Evolutionary conservation across 2,888 invertebrate genomes (phyloP).

Genomic region (Thymelicus acteon): DNA sequence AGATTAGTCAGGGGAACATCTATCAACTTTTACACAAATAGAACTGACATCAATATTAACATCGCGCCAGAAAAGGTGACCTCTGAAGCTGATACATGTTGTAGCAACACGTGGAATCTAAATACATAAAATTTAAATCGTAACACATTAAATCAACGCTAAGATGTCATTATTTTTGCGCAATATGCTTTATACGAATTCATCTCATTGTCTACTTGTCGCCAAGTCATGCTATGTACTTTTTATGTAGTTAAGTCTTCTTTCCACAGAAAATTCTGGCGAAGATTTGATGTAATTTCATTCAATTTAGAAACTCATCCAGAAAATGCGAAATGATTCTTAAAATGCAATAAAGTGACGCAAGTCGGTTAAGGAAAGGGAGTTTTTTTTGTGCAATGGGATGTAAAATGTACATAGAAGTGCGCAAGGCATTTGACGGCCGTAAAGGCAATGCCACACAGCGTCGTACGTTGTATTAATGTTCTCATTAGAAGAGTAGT

Average conservation of each 20-base stretch:
- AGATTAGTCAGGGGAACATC: background rate
- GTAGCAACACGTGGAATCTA: background rate
- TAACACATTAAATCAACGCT: constrained; percentile 4
- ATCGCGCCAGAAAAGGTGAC: constrained; percentile 3
- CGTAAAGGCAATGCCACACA: background rate
- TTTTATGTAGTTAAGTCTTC: background rate
- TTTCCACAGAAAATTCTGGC: background rate
- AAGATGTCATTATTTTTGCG: constrained; percentile 4
- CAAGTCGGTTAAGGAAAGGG: background rate
- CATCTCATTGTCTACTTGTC: background rate
- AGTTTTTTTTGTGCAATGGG: background rate
- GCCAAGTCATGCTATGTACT: background rate
- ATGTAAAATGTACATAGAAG: background rate
- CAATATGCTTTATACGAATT: background rate
- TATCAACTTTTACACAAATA: background rate
- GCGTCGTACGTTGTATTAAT: background rate
- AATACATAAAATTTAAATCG: constrained; percentile 9
- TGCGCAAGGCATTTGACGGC: constrained; percentile 2
- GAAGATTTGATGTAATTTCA: too few species aligned
- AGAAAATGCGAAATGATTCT: too few species aligned
- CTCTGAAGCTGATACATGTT: background rate
- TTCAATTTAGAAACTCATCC: too few species aligned
- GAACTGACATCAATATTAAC: background rate
- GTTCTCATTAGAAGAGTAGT: background rate
- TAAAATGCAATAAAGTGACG: too few species aligned